Evolutionary conservation across 2,113 vertebrate genomes (phyloP), one percentile per base, ranked within the genome.

Genomic region (Oryzias curvinotus): DNA sequence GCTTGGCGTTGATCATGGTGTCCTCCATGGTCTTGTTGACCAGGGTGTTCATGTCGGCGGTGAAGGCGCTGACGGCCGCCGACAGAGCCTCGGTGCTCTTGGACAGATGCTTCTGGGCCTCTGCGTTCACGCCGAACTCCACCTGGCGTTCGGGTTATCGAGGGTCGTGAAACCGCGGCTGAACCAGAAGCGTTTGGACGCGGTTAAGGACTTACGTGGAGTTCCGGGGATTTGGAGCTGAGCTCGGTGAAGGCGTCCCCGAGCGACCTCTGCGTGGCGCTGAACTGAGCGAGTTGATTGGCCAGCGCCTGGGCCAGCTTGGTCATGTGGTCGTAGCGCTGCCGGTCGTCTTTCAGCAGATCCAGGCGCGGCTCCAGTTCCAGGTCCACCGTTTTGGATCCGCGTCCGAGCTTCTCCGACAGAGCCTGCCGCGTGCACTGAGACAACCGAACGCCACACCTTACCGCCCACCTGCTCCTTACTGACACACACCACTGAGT

Each of bases 11-110:
- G 89, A 94, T 87, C 17, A 98, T 91, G 0, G 96, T 96, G 85
- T 98, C 96, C 81, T 96, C 95, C 80, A 98, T 97, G 75, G 96
- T 96, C 52, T 95, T 96, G 87, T 94, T 96, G 19, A 97, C 87
- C 73, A 98, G 82, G 0, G 95, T 98, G 87, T 94, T 93, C 91
- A 96, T 94, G 85, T 95, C 93, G 30, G 91, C 90, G 2, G 95
- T 93, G 49, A 98, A 98, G 84, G 93, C 86, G 76, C 92, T 95
- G 42, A 98, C 85, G 0, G 96, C 93, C 0, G 88, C 90, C 3
- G 93, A 70, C 14, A 97, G 86, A 0, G 90, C 93, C 69, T 96
- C 94, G 0, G 94, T 93, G 0, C 94, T 96, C 86, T 93, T 95
- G 30, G 93, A 95, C 48, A 96, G 90, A 57, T 95, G 90, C 80